Base-by-base conservation (phyloP, 2,888 invertebrate genomes). In the Macrosoma leucophasiata region DNA sequence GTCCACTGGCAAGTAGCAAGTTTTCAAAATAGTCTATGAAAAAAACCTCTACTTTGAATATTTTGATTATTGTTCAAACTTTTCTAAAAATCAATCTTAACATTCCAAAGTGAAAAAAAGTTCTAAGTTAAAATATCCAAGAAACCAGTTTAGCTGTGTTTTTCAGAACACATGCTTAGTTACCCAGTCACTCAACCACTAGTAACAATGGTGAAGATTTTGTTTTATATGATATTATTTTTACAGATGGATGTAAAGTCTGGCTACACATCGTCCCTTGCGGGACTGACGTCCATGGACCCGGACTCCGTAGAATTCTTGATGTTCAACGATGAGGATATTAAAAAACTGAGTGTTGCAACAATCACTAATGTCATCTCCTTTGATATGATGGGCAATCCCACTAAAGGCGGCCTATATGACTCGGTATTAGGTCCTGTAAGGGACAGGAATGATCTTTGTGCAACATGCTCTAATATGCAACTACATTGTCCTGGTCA, bases 351-450 rank as follows among this genome's bases (percentile, higher is more conserved):
- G 9, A 94, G 95, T 74, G 94, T 95, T 0, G 87, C 88, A 0
- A 92, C 94, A 75, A 88, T 98, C 21, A 88, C 89, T 2, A 94
- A 94, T 22, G 88, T 92, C 0, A 67, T 90, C 21, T 89, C 92
- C 8, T 94, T 97, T 58, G 95, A 97, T 75, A 73, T 88, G 0
- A 79, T 97, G 43, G 94, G 94, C 0, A 93, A 96, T 74, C 90
- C 96, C 2, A 77, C 90, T 3, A 84, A 87, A 31, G 94, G 93
- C 13, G 98, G 98, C n/a, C 78, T 98, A 1, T 96, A 98, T 70
- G 98, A 99, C 70, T 88, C 89, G 29, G 85, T 87, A 2, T 78
- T 98, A 68, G 98, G 90, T 4, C 90, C 91, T 2, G 60, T 85
- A 19, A 86, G 87, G 40, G 89, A 89, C 8, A 72, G 86, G 27